These are phyloP conservation scores for Nibea albiflora DNA, from an alignment of 2,113 vertebrate species.

Conservation along the genomic window DNA sequence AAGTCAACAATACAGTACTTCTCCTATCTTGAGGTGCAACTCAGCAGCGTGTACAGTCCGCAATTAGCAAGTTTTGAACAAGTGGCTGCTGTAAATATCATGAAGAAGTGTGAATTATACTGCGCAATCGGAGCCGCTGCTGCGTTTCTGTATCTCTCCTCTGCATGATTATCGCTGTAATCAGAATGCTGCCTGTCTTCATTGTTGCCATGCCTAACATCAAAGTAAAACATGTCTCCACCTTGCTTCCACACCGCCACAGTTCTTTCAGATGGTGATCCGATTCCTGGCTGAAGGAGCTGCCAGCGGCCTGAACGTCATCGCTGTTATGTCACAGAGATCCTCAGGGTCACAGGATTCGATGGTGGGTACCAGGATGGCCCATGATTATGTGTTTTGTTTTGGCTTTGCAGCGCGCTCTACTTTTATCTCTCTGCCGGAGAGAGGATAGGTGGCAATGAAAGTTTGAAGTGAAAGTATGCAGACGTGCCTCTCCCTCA, in stretches of 20 bases:
- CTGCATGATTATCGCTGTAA: constrained; percentile 27
- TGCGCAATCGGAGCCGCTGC: neutral
- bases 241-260: neutral
- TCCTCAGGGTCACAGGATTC: constrained; percentile 82
- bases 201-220: constrained; percentile 13
- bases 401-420: neutral
- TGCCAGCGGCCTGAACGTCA: constrained; percentile 85
- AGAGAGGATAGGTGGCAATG: neutral
- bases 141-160: neutral
- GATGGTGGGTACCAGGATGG: constrained; percentile 72
- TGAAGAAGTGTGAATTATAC: neutral
- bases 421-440: neutral
- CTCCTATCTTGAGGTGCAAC: constrained; percentile 21
- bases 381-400: neutral
- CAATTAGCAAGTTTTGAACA: neutral
- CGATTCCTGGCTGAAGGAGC: constrained; percentile 83
- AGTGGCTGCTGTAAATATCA: constrained; percentile 3
- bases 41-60: neutral
- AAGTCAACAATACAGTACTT: constrained; percentile 33
- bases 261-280: constrained; percentile 81
- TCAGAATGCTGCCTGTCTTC: constrained; percentile 46
- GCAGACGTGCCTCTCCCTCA: constrained; percentile 42
- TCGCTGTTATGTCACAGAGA: constrained; percentile 84
- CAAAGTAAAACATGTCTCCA: constrained; percentile 18
- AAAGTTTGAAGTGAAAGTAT: constrained; percentile 45